Evolutionary conservation across 2,113 vertebrate species (phyloP).

Genomic region (Silurus asotus): DNA sequence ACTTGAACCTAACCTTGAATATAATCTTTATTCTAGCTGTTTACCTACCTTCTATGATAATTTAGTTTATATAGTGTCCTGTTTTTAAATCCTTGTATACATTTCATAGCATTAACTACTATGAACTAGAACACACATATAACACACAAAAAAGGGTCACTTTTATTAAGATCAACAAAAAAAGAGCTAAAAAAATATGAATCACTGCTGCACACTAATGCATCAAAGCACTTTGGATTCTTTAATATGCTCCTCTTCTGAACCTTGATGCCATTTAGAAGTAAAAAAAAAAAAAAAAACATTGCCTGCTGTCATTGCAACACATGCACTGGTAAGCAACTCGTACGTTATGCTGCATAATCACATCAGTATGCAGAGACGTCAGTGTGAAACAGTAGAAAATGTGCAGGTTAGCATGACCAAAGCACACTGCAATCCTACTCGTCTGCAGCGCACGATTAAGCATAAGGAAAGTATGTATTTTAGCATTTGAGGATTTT

Average conservation of each 20-base stretch:
- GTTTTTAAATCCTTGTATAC: background rate
- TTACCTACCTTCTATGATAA: background rate
- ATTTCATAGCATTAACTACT: background rate
- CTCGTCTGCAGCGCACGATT: background rate
- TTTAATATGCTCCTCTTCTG: constrained; percentile 27
- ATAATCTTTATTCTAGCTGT: background rate
- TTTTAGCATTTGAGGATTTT: background rate
- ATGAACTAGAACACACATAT: background rate
- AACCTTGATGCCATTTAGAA: constrained; percentile 29
- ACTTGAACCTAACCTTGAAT: background rate
- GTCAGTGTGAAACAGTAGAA: background rate
- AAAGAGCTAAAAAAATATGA: constrained; percentile 34
- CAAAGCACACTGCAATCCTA: constrained; percentile 6
- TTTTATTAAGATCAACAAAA: background rate
- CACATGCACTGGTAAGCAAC: background rate
- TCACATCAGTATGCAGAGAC: constrained; percentile 10
- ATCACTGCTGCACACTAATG: constrained; percentile 31
- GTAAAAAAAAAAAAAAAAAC: background rate
- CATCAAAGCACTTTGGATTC: background rate
- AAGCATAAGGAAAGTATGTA: background rate
- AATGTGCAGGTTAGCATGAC: background rate
- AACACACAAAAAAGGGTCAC: background rate
- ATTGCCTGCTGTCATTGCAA: background rate
- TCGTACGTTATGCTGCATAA: constrained; percentile 19
- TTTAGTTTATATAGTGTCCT: background rate